These are phyloP conservation scores for Coturnix japonica DNA, from an alignment of 2,113 vertebrate species.

Conservation along the genomic window DNA sequence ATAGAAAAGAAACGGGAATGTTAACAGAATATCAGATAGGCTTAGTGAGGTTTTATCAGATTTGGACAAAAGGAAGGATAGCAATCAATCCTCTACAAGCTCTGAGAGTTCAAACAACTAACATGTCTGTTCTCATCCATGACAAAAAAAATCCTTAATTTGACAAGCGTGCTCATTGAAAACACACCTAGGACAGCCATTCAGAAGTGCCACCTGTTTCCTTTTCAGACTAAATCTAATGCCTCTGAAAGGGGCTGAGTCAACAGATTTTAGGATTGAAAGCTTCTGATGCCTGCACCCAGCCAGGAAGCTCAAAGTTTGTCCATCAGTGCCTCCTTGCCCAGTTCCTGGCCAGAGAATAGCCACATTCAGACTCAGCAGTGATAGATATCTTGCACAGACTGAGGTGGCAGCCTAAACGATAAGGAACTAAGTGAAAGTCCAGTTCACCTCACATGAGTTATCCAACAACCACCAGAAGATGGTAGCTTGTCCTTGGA, in stretches of 20 bases:
- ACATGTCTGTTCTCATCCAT: background rate
- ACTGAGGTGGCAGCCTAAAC: fast-evolving
- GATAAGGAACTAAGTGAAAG: background rate
- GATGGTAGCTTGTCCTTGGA: background rate
- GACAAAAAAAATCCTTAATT: conserved; percentile 2
- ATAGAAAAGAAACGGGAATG: conserved; percentile 34
- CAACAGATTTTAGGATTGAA: background rate
- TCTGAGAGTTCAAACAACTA: background rate
- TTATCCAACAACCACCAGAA: background rate
- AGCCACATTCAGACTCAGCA: background rate
- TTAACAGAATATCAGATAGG: conserved; percentile 41
- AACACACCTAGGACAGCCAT: background rate
- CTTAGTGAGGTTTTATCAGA: conserved; percentile 65
- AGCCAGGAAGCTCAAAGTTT: background rate
- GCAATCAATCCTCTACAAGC: conserved; percentile 47
- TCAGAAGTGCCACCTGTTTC: background rate
- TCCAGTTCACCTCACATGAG: background rate
- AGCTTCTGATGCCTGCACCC: background rate
- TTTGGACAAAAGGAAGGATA: conserved; percentile 54
- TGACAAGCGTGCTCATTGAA: background rate
- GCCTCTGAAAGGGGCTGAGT: background rate
- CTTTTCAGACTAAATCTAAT: background rate
- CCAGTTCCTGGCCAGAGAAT: background rate
- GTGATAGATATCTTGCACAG: background rate
- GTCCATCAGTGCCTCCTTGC: background rate